Evolutionary conservation across 2,113 vertebrate genomes (phyloP), one percentile per base, ranked within the genome.

Genomic region (Odontesthes bonariensis): DNA sequence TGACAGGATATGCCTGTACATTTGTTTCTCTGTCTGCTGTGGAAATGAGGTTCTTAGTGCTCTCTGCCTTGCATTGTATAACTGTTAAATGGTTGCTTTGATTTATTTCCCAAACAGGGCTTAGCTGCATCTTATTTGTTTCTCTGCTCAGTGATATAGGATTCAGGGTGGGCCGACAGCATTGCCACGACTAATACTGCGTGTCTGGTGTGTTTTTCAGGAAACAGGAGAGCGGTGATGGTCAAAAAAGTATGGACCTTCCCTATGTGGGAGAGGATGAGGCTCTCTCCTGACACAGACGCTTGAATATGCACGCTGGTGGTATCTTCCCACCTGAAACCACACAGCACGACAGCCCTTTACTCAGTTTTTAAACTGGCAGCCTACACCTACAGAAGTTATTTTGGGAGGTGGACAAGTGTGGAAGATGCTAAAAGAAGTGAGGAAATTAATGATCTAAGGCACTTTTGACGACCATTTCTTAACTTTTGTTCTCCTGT

Each of bases 201-300:
- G 54, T 83, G 47, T 80, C 57, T 79, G 72, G 8, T 89, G 77
- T 73, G 82, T 80, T 61, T 80, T 94, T 86, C 93, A 99, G 97
- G 94, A 97, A 97, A 83, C 96, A 95, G 91, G 94, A 94, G 92
- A 96, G 95, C 1, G 94, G 95, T 71, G 97, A 98, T 49, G 93
- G 94, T 60, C 83, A 94, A 79, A 95, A 79, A 82, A 95, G 90
- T 63, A 86, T 93, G n/a, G 95, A 96, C 62, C 92, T 95, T 83
- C 94, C 96, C 85, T 94, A 94, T 0, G 92, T 93, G 61, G 95
- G 95, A 82, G 96, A 97, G 84, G 94, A 98, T 52, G 96, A 97
- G 81, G 91, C 94, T 77, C 95, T 96, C 76, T 96, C 94, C 4
- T 99, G 96, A 99, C 90, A 82, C 77, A 16, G 59, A 53, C 33